A percentile compares a stretch with the other conserved stretches of the same genome.
Conservation (phyloP, 2,888 invertebrate genomes). For the Lottia gigantea region DNA sequence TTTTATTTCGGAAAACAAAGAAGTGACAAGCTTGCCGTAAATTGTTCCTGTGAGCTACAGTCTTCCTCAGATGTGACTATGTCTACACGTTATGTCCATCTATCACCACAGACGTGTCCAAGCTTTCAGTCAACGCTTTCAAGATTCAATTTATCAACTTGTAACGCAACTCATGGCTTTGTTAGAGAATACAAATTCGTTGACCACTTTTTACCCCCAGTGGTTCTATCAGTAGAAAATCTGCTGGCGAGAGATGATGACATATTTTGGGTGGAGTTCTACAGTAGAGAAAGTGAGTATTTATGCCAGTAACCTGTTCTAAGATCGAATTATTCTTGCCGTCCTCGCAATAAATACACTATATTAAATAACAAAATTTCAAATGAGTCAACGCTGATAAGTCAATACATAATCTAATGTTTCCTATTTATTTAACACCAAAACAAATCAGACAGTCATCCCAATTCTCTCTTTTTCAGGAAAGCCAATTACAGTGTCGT, state of each 20-base stretch:
- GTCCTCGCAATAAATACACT: too few species aligned
- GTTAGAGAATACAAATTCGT: not conserved
- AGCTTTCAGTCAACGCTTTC: not conserved
- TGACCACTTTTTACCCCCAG: not conserved
- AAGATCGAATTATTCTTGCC: too few species aligned
- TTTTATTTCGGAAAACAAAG: constrained; percentile 3
- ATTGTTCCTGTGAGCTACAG: not conserved
- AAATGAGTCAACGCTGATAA: too few species aligned
- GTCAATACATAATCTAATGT: too few species aligned
- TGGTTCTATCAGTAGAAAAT: not conserved
- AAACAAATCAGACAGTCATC: too few species aligned
- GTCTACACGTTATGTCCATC: not conserved
- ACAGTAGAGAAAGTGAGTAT: not conserved
- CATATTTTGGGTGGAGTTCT: not conserved
- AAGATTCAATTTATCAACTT: not conserved
- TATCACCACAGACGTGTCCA: not conserved
- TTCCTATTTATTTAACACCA: too few species aligned
- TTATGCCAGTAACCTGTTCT: too few species aligned
- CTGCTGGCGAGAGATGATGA: not conserved
- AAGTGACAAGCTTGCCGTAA: not conserved
- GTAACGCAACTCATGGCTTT: not conserved
- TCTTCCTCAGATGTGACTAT: not conserved
- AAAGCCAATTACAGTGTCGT: not conserved
- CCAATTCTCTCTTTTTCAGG: not conserved
- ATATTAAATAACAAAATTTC: too few species aligned